Evolutionary conservation across 23 tunicate genomes (phyloP), one percentile per base, ranked within the genome.

Genomic region (Diplosoma virens): DNA sequence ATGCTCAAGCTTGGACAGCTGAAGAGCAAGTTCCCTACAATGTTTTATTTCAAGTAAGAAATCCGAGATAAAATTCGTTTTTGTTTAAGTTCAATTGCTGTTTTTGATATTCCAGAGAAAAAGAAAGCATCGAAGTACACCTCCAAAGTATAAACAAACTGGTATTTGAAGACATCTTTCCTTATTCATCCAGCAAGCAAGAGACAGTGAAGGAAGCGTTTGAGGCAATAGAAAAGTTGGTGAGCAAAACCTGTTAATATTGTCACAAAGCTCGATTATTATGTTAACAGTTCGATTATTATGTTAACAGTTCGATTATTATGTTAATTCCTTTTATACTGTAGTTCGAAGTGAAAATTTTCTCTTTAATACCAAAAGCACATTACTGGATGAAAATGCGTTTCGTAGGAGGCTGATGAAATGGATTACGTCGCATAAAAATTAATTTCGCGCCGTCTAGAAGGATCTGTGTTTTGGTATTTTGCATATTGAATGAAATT

Each of bases 181-280:
- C 77, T 4, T 80, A 80, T 33, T 5, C 17, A 4, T 25, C 29
- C 20, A 23, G n/a, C 0, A 80, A 54, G 27, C 53, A 67, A 32
- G 46, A 31, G 32, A 70, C 21, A 0, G 85, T 80, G 27, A 30
- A 50, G 46, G 29, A 47, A 37, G 32, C 30, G 66, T 80, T 80
- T 31, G 2, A 80, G 50, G 23, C 21, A 6, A 68, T 80, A 17
- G 24, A 46, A 17, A 31, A 53, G 48, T 17, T 5, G 66, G 85
- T 80, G 16, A 0, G 68, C 14, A 14, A 17, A 0, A 27, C 29
- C 52, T 45, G 11, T 45, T 45, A 11, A 45, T 11, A 9, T 45
- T 16, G 52, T 45, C 52, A 11, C 16, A 45, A 9, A 16, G 16
- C 52, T 45, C 14, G 52, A n/a, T n/a, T n/a, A n/a, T n/a, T n/a